These are phyloP conservation scores for Platycnemis pennipes DNA, from an alignment of 2,888 invertebrate genomes.

Conservation along the genomic window DNA sequence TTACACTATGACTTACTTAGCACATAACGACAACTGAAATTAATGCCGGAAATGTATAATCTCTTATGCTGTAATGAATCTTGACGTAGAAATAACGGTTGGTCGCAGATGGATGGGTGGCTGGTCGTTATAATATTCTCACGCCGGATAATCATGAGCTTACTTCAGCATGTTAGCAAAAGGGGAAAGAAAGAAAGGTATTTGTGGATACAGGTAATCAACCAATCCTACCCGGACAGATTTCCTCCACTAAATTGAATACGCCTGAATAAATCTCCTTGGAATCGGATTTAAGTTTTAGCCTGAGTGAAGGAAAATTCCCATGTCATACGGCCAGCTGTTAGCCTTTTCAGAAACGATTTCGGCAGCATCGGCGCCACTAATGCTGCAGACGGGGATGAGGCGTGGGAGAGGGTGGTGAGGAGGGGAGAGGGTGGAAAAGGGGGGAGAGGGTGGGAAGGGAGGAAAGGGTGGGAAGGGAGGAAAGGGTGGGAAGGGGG, in stretches of 20 bases:
- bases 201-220: background rate
- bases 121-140: too few species aligned
- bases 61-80: too few species aligned
- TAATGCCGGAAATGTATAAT: too few species aligned
- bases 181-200: background rate
- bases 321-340: conserved; percentile 44
- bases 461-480: background rate
- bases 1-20: too few species aligned
- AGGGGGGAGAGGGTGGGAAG: background rate
- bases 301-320: background rate
- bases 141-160: too few species aligned
- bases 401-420: background rate
- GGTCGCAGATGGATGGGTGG: too few species aligned
- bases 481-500: background rate
- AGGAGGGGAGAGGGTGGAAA: background rate
- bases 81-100: too few species aligned
- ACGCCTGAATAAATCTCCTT: background rate
- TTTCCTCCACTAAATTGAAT: background rate
- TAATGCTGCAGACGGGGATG: background rate
- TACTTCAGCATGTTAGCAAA: background rate
- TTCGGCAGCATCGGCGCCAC: conserved; percentile 50
- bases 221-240: background rate
- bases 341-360: background rate
- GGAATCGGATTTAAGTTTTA: background rate
- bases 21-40: too few species aligned